Conservation (phyloP, 1,140 invertebrate genomes). For the Panagrolaimus sp. region DNA sequence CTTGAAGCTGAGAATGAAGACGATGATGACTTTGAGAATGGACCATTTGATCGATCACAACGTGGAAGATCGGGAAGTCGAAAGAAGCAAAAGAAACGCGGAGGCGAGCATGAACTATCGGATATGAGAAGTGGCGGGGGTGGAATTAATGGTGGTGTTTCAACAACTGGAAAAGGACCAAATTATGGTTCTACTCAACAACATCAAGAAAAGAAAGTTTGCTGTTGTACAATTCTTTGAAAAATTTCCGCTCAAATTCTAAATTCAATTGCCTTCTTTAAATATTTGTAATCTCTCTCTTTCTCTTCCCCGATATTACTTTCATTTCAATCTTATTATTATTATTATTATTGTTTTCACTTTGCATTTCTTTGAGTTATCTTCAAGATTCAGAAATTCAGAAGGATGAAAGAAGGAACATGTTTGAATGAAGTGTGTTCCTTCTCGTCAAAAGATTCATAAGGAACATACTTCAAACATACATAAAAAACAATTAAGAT, state of each 20-base stretch:
- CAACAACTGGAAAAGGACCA: not conserved
- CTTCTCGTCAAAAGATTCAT: too few species aligned
- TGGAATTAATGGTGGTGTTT: not conserved
- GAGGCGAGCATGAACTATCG: not conserved
- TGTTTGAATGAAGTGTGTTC: too few species aligned
- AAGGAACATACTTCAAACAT: too few species aligned
- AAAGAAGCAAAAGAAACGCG: conserved; percentile 8
- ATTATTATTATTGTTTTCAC: too few species aligned
- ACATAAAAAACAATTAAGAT: too few species aligned
- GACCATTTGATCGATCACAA: not conserved
- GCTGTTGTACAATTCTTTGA: conserved; percentile 12
- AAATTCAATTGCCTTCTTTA: too few species aligned
- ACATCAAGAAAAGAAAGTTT: conserved; percentile 5
- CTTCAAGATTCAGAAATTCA: too few species aligned
- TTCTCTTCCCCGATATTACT: too few species aligned
- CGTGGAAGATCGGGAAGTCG: not conserved
- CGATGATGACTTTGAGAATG: not conserved
- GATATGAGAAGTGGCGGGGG: not conserved
- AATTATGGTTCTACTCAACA: not conserved
- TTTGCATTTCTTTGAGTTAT: too few species aligned
- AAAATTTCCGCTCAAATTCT: not conserved
- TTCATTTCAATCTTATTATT: too few species aligned
- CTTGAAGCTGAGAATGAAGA: not conserved
- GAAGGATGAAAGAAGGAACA: too few species aligned
- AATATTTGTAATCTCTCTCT: too few species aligned